Evolutionary conservation across 2,113 vertebrate genomes (phyloP).

Genomic region (Zootoca vivipara): DNA sequence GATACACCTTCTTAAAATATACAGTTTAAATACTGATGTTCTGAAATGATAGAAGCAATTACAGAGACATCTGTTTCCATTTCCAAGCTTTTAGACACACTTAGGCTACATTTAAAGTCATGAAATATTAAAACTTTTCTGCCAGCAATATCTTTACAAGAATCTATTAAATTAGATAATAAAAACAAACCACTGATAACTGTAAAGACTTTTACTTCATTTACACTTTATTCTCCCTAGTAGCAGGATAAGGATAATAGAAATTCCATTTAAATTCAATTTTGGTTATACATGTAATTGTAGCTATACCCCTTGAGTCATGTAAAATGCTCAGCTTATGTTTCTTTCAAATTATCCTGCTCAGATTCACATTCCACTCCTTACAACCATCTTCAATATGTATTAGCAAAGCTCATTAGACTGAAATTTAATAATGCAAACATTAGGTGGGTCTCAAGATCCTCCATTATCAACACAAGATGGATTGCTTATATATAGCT

Average conservation of each 20-base stretch:
- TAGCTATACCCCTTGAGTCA: conserved; percentile 92
- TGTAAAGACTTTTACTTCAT: conserved; percentile 90
- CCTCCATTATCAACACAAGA: conserved; percentile 93
- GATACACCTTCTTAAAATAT: conserved; percentile 45
- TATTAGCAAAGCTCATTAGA: conserved; percentile 98
- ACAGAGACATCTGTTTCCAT: conserved; percentile 66
- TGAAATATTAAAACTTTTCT: conserved; percentile 79
- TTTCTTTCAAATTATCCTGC: conserved; percentile 87
- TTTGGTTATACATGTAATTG: conserved; percentile 94
- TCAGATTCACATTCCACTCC: conserved; percentile 79
- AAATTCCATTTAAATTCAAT: conserved; percentile 90
- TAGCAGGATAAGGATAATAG: conserved; percentile 82
- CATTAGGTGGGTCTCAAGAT: conserved; percentile 96
- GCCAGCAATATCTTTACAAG: conserved; percentile 75
- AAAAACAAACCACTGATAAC: conserved; percentile 81
- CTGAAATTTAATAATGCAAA: conserved; percentile 98
- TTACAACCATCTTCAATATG: conserved; percentile 89
- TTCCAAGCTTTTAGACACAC: conserved; percentile 59
- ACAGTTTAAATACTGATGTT: conserved; percentile 26
- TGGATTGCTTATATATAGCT: conserved; percentile 93
- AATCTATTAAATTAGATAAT: conserved; percentile 86
- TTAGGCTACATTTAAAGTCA: conserved; percentile 67
- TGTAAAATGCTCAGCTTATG: conserved; percentile 88
- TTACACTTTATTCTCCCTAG: conserved; percentile 89
- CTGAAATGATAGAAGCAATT: conserved; percentile 35